A percentile compares a stretch with the other conserved stretches of the same genome.
These are phyloP conservation scores for Telenomus remus DNA, from an alignment of 1,140 invertebrate species.

Conservation along the genomic window DNA sequence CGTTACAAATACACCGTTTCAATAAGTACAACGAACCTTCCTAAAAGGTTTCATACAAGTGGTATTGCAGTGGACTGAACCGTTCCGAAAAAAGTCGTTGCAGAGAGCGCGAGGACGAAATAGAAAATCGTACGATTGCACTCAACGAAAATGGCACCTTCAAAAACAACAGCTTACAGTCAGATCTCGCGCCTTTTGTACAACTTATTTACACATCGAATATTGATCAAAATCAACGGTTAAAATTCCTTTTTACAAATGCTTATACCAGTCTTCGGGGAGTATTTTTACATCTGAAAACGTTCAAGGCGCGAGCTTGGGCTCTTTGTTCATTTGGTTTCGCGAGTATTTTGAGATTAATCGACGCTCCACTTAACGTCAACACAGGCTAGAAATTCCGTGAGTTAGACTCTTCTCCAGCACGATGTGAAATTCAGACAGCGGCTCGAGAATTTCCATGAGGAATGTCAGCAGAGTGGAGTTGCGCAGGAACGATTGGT, in stretches of 20 bases:
- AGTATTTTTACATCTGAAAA: constrained; percentile 30
- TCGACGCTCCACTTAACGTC: constrained; percentile 42
- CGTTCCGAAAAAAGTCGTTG: neutral
- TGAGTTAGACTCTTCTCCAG: constrained; percentile 96
- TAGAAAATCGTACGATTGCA: constrained; percentile 13
- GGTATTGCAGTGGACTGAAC: constrained; percentile 20
- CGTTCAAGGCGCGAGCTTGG: constrained; percentile 40
- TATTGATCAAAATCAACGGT: no score
- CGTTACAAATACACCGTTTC: constrained; percentile 22
- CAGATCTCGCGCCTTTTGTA: no score
- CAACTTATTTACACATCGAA: no score
- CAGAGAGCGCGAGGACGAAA: neutral
- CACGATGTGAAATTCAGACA: constrained; percentile 94
- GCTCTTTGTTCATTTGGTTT: constrained; percentile 1
- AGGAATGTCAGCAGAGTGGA: constrained; percentile 90
- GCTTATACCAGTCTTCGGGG: constrained; percentile 37
- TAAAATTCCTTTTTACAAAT: constrained; percentile 33
- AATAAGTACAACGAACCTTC: constrained; percentile 30
- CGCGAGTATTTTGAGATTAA: constrained; percentile 22
- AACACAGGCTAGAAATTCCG: constrained; percentile 84
- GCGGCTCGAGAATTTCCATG: constrained; percentile 91
- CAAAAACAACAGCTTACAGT: no score
- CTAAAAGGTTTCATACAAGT: constrained; percentile 5
- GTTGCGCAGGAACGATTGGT: constrained; percentile 93
- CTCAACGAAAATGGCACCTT: neutral